phyloP scores from a whole-genome alignment of 1,140 invertebrate species.

The Nebria ingens region DNA sequence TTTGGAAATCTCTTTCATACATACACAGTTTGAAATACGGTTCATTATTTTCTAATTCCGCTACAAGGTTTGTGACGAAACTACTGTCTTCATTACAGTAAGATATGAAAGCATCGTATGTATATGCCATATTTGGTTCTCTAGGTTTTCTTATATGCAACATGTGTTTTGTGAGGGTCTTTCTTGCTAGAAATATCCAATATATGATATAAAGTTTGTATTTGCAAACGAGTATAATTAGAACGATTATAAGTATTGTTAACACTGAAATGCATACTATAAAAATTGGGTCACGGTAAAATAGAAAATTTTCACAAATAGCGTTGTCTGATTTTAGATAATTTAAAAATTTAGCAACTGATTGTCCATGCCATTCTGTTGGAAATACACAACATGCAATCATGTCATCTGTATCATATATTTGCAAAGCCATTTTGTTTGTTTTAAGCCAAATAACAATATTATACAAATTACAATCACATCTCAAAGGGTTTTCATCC shows the following conservation, averaged over 20 bases:
- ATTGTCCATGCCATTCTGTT: not conserved
- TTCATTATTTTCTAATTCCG: slow-evolving; percentile 42
- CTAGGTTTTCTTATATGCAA: slow-evolving; percentile 19
- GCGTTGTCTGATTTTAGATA: slow-evolving; percentile 8
- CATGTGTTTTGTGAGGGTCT: slow-evolving; percentile 27
- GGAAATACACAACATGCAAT: slow-evolving; percentile 16
- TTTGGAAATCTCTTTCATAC: slow-evolving; percentile 54
- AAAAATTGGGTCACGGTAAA: slow-evolving; percentile 31
- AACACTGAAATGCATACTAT: slow-evolving; percentile 32
- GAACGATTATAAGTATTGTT: slow-evolving; percentile 24
- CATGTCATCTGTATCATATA: not conserved
- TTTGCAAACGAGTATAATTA: slow-evolving; percentile 29
- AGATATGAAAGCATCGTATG: slow-evolving; percentile 56
- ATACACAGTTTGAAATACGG: slow-evolving; percentile 48
- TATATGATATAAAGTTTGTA: slow-evolving; percentile 41
- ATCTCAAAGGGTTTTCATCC: slow-evolving; percentile 41
- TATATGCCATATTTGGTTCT: slow-evolving; percentile 28
- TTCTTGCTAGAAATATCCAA: slow-evolving; percentile 41
- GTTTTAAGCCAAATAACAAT: slow-evolving; percentile 13
- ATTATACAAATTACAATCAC: slow-evolving; percentile 33
- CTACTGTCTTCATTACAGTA: slow-evolving; percentile 51
- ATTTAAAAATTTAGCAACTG: slow-evolving; percentile 9
- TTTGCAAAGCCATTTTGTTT: not conserved
- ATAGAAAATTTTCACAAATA: slow-evolving; percentile 22
- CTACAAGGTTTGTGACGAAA: slow-evolving; percentile 46